These are phyloP conservation scores for Meiosimyza platycephala DNA, from an alignment of 2,888 invertebrate genomes.

Conservation along the genomic window DNA sequence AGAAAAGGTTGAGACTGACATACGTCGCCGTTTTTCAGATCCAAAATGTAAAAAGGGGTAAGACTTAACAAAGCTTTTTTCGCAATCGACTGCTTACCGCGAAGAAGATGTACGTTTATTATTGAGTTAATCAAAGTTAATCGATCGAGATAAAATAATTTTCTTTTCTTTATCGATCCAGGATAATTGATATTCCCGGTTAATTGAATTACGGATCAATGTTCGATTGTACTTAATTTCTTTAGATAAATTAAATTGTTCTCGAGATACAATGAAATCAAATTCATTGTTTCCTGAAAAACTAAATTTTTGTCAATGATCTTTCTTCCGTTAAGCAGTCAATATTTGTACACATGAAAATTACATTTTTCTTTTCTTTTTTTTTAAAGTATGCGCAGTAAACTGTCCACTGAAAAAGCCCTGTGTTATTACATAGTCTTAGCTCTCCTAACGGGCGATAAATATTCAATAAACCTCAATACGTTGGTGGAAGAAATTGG, in stretches of 20 bases:
- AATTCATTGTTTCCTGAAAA: no score
- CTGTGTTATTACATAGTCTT: constrained; percentile 62
- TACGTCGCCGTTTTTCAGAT: constrained; percentile 59
- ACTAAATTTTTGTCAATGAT: no score
- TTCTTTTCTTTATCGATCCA: no score
- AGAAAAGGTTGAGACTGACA: constrained; percentile 63
- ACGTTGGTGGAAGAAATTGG: constrained; percentile 54
- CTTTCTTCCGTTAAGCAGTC: no score
- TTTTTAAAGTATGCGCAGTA: constrained; percentile 53
- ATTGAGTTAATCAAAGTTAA: background rate
- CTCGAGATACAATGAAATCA: no score
- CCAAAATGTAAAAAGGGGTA: constrained; percentile 51
- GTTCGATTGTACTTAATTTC: no score
- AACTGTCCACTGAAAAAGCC: constrained; percentile 59
- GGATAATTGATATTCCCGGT: no score
- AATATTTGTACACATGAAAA: no score
- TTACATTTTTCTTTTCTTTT: constrained; percentile 1
- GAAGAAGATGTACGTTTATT: background rate
- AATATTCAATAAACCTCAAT: constrained; percentile 55
- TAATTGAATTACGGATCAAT: no score
- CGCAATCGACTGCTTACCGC: no score
- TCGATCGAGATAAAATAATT: no score
- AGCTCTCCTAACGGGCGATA: constrained; percentile 55
- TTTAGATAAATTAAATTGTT: no score
- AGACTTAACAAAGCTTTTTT: constrained; percentile 15